Evolutionary conservation across 2,797 vertebrate species (phyloP).

Genomic region (Pachyuromys duprasi): DNA sequence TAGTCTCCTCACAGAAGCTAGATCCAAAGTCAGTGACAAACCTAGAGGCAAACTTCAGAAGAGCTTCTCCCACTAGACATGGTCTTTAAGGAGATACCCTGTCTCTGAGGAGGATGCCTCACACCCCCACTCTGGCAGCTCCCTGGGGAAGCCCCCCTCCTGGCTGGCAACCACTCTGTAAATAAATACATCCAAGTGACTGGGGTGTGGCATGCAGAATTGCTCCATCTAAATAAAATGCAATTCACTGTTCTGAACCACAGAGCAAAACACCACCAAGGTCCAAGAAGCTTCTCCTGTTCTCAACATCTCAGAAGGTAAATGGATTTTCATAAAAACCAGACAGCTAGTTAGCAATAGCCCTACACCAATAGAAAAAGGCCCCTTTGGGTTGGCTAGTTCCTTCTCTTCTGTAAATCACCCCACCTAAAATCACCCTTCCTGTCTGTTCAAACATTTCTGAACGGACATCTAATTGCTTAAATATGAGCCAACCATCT

Average conservation of each 20-base stretch:
- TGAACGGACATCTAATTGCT: neutral
- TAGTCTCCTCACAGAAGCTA: neutral
- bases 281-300: neutral
- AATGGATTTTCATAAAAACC: slow-evolving; percentile 66
- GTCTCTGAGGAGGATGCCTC: neutral
- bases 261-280: slow-evolving; percentile 10
- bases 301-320: slow-evolving; percentile 51
- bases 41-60: neutral
- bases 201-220: neutral
- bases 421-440: slow-evolving; percentile 13
- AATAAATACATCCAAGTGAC: neutral
- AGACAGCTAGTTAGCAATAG: slow-evolving; percentile 46
- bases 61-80: neutral
- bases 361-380: slow-evolving; percentile 52
- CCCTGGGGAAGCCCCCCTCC: neutral
- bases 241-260: slow-evolving; percentile 40
- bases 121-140: neutral
- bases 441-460: slow-evolving; percentile 35
- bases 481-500: slow-evolving; percentile 21
- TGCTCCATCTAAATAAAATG: slow-evolving; percentile 31
- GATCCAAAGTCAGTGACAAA: neutral
- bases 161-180: neutral
- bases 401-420: slow-evolving; percentile 17
- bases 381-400: neutral
- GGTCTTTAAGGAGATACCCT: neutral